phyloP scores from a whole-genome alignment of 2,113 vertebrate genomes.

The Oceanites oceanicus region DNA sequence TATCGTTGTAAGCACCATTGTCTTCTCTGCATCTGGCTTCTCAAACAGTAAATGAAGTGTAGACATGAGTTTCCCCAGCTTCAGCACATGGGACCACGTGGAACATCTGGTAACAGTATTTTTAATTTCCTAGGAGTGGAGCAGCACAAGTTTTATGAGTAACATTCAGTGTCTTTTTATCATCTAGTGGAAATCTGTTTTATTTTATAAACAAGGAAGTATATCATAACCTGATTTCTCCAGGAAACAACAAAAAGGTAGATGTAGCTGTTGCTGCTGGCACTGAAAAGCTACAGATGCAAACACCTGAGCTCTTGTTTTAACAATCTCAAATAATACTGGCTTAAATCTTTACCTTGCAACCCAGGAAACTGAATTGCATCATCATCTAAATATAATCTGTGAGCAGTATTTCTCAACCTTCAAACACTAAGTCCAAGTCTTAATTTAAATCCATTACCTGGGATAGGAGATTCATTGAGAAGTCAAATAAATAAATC shows the following conservation, averaged over 20 bases:
- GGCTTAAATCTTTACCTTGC: neutral
- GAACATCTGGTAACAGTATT: slow-evolving; percentile 40
- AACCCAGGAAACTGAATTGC: neutral
- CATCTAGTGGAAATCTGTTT: slow-evolving; percentile 16
- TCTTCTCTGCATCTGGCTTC: neutral
- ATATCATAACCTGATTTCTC: neutral
- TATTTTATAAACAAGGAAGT: slow-evolving; percentile 20
- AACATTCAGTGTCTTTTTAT: slow-evolving; percentile 1
- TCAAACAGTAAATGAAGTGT: neutral
- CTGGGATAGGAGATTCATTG: neutral
- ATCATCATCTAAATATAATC: neutral
- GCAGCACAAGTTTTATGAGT: neutral
- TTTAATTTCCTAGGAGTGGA: slow-evolving; percentile 23
- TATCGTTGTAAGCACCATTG: neutral
- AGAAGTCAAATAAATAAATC: neutral
- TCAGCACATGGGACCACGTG: neutral
- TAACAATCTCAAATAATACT: neutral
- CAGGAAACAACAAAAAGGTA: neutral
- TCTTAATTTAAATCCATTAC: neutral
- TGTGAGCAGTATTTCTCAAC: neutral
- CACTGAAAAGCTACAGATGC: neutral
- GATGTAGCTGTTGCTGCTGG: neutral
- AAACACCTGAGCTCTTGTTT: neutral
- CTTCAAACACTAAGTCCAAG: neutral
- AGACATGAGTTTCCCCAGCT: neutral